phyloP scores from a whole-genome alignment of 2,888 invertebrate species.

The Aphodius sticticus region DNA sequence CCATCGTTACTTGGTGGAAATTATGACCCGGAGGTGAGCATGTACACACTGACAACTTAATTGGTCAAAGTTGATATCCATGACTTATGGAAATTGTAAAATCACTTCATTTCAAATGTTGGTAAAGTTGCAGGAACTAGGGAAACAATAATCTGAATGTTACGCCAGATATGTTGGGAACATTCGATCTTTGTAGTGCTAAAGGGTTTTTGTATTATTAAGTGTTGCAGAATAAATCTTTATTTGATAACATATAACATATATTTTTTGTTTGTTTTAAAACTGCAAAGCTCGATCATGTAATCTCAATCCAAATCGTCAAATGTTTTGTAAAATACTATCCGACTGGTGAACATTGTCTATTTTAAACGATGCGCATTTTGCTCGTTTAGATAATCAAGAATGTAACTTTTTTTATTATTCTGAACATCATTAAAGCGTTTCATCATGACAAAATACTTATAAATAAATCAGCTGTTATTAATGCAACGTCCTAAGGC shows the following conservation, averaged over 20 bases:
- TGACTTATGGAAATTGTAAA: background rate
- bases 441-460: background rate
- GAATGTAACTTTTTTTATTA: background rate
- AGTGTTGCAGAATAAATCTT: too few relatives aligned
- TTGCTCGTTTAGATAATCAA: background rate
- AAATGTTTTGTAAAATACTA: too few relatives aligned
- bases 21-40: background rate
- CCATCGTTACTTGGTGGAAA: background rate
- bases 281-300: too few relatives aligned
- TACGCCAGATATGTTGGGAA: too few relatives aligned
- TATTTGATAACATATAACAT: too few relatives aligned
- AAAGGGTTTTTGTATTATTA: too few relatives aligned
- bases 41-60: background rate
- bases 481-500: background rate
- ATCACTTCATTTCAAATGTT: background rate
- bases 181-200: too few relatives aligned
- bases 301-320: too few relatives aligned
- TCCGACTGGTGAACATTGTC: background rate
- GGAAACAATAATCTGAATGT: background rate
- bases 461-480: background rate
- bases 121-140: background rate
- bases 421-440: background rate
- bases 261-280: too few relatives aligned
- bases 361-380: constrained; percentile 4
- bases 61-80: background rate